phyloP scores from a whole-genome alignment of 1,140 invertebrate genomes.

The Battus philenor region DNA sequence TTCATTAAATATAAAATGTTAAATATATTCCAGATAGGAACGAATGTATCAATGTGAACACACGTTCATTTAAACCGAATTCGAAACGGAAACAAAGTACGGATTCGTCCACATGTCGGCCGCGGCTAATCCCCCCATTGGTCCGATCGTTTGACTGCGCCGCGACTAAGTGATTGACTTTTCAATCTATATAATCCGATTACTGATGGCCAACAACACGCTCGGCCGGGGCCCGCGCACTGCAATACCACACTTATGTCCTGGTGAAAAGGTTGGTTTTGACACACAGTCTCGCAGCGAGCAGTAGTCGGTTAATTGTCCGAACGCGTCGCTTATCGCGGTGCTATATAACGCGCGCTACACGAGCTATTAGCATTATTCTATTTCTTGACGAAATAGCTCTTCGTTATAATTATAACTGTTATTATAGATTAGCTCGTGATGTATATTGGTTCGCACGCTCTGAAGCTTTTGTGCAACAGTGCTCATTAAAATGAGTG shows the following conservation, averaged over 20 bases:
- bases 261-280: constrained; percentile 33
- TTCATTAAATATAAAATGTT: too few relatives aligned
- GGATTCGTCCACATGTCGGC: constrained; percentile 33
- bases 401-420: background rate
- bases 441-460: too few relatives aligned
- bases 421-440: constrained; percentile 10
- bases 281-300: constrained; percentile 44
- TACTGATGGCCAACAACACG: constrained; percentile 37
- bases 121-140: constrained; percentile 32
- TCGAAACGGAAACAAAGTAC: constrained; percentile 23
- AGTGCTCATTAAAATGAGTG: too few relatives aligned
- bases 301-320: constrained; percentile 28
- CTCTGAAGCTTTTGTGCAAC: too few relatives aligned
- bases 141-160: constrained; percentile 57
- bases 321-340: constrained; percentile 12
- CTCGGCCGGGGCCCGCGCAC: constrained; percentile 21
- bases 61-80: constrained; percentile 7
- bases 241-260: constrained; percentile 22
- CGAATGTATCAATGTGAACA: too few relatives aligned
- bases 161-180: constrained; percentile 71
- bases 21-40: too few relatives aligned
- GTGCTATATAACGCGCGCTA: constrained; percentile 10
- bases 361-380: constrained; percentile 13
- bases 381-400: constrained; percentile 11
- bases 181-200: constrained; percentile 71